Percentiles rank a stretch among this genome's conserved stretches.
Evolutionary conservation across 1,140 invertebrate species (phyloP).

Genomic region (Zaprionus capensis): DNA sequence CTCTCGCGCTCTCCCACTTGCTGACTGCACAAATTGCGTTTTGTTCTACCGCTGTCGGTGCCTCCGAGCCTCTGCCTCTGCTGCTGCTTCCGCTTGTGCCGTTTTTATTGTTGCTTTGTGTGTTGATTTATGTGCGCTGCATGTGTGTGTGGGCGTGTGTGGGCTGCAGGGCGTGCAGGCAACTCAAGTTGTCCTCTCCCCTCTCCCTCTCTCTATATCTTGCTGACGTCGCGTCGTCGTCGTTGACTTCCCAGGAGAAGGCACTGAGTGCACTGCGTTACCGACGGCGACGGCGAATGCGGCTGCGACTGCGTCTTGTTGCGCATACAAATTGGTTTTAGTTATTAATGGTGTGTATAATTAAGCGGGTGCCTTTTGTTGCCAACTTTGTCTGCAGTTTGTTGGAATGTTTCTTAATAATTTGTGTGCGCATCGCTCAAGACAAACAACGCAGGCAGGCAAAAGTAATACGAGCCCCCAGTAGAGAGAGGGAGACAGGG

Average conservation of each 20-base stretch:
- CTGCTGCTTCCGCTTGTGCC: conserved; percentile 36
- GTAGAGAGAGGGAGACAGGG: neutral
- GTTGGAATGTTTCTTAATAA: conserved; percentile 80
- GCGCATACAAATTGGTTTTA: conserved; percentile 81
- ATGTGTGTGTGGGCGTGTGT: conserved; percentile 38
- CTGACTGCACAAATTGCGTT: conserved; percentile 69
- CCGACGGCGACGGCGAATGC: neutral
- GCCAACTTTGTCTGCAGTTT: conserved; percentile 79
- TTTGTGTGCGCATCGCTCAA: conserved; percentile 68
- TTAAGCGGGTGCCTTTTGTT: conserved; percentile 80
- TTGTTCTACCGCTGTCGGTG: conserved; percentile 45
- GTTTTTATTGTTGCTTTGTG: conserved; percentile 66
- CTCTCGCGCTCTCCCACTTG: neutral
- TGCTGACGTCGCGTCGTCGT: conserved; percentile 2
- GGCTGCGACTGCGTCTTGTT: conserved; percentile 44
- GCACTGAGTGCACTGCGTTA: conserved; percentile 39
- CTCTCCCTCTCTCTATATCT: neutral
- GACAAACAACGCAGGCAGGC: conserved; percentile 27
- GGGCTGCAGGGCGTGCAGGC: conserved; percentile 18
- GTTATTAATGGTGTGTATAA: conserved; percentile 83
- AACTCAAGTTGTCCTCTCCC: conserved; percentile 28
- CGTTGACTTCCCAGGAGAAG: conserved; percentile 37
- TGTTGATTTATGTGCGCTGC: conserved; percentile 71
- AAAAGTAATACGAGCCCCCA: neutral
- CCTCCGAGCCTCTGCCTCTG: conserved; percentile 22